Base-by-base conservation (phyloP, 2,113 vertebrate genomes). In the Leptobrachium leishanense region DNA sequence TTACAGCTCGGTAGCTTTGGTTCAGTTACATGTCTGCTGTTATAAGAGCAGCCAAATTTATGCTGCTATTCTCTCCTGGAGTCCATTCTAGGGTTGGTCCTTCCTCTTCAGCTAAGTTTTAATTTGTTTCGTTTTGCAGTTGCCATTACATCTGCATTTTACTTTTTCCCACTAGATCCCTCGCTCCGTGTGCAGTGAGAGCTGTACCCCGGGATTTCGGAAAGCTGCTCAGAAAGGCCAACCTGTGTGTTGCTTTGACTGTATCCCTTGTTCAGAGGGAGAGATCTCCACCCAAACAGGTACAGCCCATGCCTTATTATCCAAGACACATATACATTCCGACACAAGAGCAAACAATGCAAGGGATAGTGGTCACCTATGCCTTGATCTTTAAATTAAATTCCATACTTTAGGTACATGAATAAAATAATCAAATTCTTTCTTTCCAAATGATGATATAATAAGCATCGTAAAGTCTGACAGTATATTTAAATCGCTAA, bases 141-240 rank as follows among this genome's bases (percentile, higher is more conserved):
- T 62, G 2, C 1, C 20, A 31, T 31, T 31, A 31, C 20, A 31
- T 31, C 20, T 31, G 20, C 20, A 31, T 31, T 67, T 54, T 46
- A 3, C 54, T 9, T 66, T 44, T 71, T 13, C 43, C 13, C 54
- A 15, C 15, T 42, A 69, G 41, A 70, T 83, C 20, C 79, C 83
- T 9, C 41, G 9, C 12, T 84, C 83, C 13, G 72, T 71, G 12
- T 85, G 83, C 82, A 85, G 84, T 59, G 46, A 20, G 1, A 85
- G 82, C 7, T 85, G 80, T 43, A 46, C 44, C 42, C 84, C 83
- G 13, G 84, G 83, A 57, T 81, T 53, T 76, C 81, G 82, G 31
- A 75, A 84, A 57, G 78, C 80, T 11, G 9, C 71, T 15, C 67
- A 0, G 8, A 40, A 68, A 2, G 83, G 83, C 2, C 69, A 59